phyloP scores from a whole-genome alignment of 1,140 invertebrate species.

The Caligus rogercresseyi region DNA sequence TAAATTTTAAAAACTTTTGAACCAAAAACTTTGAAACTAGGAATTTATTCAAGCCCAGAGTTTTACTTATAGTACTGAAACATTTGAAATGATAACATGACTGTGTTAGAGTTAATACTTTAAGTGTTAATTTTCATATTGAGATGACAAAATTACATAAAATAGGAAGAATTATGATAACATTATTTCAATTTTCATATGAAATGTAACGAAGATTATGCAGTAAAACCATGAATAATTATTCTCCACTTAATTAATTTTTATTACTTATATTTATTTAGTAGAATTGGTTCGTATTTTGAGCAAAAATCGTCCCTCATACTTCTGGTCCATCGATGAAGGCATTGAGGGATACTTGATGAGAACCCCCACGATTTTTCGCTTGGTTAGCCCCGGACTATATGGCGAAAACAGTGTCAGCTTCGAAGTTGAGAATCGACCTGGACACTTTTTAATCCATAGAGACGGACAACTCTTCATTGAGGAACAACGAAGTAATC shows the following conservation, averaged over 20 bases:
- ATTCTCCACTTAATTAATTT: not conserved
- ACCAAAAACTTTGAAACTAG: not conserved
- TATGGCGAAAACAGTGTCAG: not conserved
- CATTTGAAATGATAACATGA: too few relatives aligned
- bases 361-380: conserved; percentile 5
- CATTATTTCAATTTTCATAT: too few relatives aligned
- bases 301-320: conserved; percentile 13
- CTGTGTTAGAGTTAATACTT: not conserved
- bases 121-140: not conserved
- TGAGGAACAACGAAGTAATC: not conserved
- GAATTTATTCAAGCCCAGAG: not conserved
- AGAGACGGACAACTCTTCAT: conserved; percentile 8
- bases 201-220: too few relatives aligned
- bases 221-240: not conserved
- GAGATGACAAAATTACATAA: too few relatives aligned
- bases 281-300: conserved; percentile 7
- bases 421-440: not conserved
- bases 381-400: conserved; percentile 6
- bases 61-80: too few relatives aligned
- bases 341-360: conserved; percentile 19
- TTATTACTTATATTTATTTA: not conserved
- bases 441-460: conserved; percentile 5
- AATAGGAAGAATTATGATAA: too few relatives aligned
- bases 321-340: conserved; percentile 17
- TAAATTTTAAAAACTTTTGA: too few relatives aligned